These are phyloP conservation scores for Drosophila ezoana DNA, from an alignment of 2,888 invertebrate genomes.

Conservation along the genomic window DNA sequence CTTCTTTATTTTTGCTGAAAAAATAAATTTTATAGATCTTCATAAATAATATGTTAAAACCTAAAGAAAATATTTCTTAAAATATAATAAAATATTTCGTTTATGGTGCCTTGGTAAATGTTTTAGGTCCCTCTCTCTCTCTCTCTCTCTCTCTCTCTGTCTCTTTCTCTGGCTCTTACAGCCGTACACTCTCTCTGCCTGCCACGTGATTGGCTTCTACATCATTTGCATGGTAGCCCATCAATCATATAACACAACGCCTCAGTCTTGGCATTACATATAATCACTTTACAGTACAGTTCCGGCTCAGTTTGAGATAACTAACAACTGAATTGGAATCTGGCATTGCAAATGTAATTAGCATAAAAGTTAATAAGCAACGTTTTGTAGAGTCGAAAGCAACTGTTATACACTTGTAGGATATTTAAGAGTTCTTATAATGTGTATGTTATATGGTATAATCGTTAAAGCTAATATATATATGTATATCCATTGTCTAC, in stretches of 20 bases:
- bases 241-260: constrained; percentile 38
- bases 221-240: constrained; percentile 16
- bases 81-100: not conserved
- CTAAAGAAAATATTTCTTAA: not conserved
- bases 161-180: no score
- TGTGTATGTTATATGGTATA: not conserved
- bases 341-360: constrained; percentile 29
- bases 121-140: not conserved
- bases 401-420: not conserved
- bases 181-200: no score
- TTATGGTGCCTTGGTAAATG: not conserved
- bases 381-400: not conserved
- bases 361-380: constrained; percentile 10
- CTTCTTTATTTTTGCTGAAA: not conserved
- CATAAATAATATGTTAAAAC: constrained; percentile 4
- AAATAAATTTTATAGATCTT: not conserved
- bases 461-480: no score
- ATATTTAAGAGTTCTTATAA: not conserved
- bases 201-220: constrained; percentile 2
- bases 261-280: constrained; percentile 6
- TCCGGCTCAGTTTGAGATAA: constrained; percentile 27
- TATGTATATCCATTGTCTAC: no score
- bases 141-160: not conserved
- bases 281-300: constrained; percentile 25
- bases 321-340: constrained; percentile 27